Conservation (phyloP, 2,797 vertebrate genomes). For the Glyptemys insculpta region DNA sequence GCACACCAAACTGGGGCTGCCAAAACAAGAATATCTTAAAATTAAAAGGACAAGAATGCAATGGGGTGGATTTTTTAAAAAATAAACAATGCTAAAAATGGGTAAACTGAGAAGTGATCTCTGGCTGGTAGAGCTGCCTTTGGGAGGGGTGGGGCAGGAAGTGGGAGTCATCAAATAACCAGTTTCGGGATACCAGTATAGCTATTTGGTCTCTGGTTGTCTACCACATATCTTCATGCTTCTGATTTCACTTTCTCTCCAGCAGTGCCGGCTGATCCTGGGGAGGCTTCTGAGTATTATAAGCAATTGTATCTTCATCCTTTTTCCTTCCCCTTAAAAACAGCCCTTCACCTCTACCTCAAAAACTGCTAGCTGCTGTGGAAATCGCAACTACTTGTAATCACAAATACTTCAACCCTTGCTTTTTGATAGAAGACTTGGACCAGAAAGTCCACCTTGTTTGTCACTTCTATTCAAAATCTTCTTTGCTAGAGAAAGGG, state of each 20-base stretch:
- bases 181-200: slow-evolving; percentile 47
- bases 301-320: background rate
- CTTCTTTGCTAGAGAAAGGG: slow-evolving; percentile 28
- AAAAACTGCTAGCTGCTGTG: background rate
- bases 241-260: slow-evolving; percentile 48
- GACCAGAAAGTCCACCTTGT: slow-evolving; percentile 22
- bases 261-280: slow-evolving; percentile 19
- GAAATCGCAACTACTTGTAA: slow-evolving; percentile 13
- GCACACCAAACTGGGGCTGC: background rate
- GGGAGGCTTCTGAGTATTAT: slow-evolving; percentile 34
- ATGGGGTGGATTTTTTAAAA: background rate
- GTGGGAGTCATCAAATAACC: slow-evolving; percentile 39
- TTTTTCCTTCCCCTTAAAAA: background rate
- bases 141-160: background rate
- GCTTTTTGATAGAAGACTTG: slow-evolving; percentile 26
- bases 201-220: slow-evolving; percentile 53
- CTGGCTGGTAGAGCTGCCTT: background rate
- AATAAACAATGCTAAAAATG: slow-evolving; percentile 13
- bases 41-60: slow-evolving; percentile 15
- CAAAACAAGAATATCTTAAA: slow-evolving; percentile 24
- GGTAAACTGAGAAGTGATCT: slow-evolving; percentile 34
- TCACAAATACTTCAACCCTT: slow-evolving; percentile 26
- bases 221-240: slow-evolving; percentile 25
- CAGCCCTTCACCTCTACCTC: slow-evolving; percentile 27
- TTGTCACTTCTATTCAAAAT: background rate